Evolutionary conservation across 1,140 invertebrate genomes (phyloP).

Genomic region (Matsumurasca onukii): DNA sequence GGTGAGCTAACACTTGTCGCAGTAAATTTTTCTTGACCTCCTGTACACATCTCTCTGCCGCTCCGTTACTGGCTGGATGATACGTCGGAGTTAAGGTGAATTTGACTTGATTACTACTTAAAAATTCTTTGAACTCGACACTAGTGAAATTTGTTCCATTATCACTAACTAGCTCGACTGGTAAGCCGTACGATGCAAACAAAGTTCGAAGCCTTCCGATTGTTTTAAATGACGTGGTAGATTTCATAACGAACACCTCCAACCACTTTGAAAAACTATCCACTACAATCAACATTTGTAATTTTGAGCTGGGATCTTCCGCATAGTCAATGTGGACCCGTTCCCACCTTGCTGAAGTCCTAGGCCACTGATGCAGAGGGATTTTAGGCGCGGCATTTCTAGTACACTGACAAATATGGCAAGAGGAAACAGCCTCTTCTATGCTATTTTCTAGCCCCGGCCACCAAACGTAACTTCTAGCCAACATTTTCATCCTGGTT

Average conservation of each 20-base stretch:
- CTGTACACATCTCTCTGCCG: not conserved
- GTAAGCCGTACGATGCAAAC: not conserved
- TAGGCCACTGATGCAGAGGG: no score
- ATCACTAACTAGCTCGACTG: not conserved
- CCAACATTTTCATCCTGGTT: no score
- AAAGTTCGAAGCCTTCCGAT: not conserved
- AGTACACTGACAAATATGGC: no score
- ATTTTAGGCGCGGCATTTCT: no score
- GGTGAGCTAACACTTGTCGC: not conserved
- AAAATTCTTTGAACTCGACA: not conserved
- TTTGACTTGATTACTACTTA: not conserved
- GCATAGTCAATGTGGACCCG: no score
- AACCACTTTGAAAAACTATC: not conserved
- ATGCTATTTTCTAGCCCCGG: no score
- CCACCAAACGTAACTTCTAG: no score
- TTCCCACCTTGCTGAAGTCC: no score
- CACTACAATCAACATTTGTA: no score
- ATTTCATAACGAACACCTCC: not conserved
- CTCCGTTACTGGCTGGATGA: not conserved
- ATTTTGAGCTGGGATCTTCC: no score
- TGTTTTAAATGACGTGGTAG: not conserved
- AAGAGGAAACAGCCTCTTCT: no score
- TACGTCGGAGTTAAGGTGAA: not conserved
- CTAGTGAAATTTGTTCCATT: not conserved
- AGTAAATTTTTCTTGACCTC: not conserved